Conservation (phyloP, 1,140 invertebrate species). For the Drosophila leontia region DNA sequence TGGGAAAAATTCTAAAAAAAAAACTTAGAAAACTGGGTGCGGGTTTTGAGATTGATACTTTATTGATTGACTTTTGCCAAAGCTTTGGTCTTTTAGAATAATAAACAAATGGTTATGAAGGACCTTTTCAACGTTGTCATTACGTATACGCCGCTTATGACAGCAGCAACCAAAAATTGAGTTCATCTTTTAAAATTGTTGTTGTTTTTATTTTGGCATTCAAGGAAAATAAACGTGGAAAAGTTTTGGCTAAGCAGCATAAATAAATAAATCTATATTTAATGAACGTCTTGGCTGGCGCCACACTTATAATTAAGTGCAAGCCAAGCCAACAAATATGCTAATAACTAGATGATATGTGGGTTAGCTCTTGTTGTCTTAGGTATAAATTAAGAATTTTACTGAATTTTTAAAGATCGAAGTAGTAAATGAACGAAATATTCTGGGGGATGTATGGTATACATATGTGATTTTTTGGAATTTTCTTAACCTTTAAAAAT, state of each 20-base stretch:
- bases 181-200: conserved; percentile 50
- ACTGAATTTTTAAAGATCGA: background rate
- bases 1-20: conserved; percentile 66
- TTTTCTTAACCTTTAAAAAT: too few species aligned
- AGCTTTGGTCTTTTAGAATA: conserved; percentile 36
- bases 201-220: conserved; percentile 41
- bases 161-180: conserved; percentile 39
- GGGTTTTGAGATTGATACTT: conserved; percentile 13
- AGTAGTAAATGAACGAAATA: background rate
- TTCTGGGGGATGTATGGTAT: background rate
- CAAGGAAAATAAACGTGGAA: conserved; percentile 56
- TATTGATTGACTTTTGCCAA: conserved; percentile 40
- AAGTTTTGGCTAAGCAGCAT: conserved; percentile 24
- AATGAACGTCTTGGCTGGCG: conserved; percentile 38
- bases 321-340: conserved; percentile 24
- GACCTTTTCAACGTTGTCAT: conserved; percentile 45
- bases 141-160: conserved; percentile 71
- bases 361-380: background rate
- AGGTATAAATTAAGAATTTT: conserved; percentile 14
- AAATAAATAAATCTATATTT: conserved; percentile 48
- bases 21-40: conserved; percentile 4
- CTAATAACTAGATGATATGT: conserved; percentile 33
- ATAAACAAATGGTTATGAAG: conserved; percentile 56
- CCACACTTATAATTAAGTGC: conserved; percentile 22
- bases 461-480: background rate